Evolutionary conservation across 2,888 invertebrate species (phyloP).

Genomic region (Digitonthophagus gazella): DNA sequence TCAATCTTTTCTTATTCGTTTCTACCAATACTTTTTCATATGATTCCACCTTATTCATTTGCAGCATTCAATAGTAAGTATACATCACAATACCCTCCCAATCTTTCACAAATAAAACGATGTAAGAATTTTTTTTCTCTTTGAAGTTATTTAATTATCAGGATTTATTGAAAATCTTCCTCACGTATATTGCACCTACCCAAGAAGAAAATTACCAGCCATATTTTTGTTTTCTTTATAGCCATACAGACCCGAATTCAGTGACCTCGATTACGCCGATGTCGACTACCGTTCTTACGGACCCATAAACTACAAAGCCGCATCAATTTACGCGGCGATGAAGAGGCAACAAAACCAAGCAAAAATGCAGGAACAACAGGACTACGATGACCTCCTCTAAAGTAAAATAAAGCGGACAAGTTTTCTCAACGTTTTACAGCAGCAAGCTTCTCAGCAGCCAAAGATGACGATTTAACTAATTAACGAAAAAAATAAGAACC

Average conservation of each 20-base stretch:
- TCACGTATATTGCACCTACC: too few relatives aligned
- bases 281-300: slow-evolving; percentile 87
- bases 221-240: slow-evolving; percentile 48
- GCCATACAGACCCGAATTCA: slow-evolving; percentile 76
- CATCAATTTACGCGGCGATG: slow-evolving; percentile 77
- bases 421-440: not conserved
- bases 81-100: too few relatives aligned
- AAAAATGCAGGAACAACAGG: slow-evolving; percentile 43
- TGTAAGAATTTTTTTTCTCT: too few relatives aligned
- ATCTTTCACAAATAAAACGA: too few relatives aligned
- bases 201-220: too few relatives aligned
- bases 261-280: slow-evolving; percentile 86
- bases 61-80: too few relatives aligned
- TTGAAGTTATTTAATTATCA: too few relatives aligned
- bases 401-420: too few relatives aligned
- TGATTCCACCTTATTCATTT: too few relatives aligned
- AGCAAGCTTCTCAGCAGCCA: not conserved
- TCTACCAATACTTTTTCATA: too few relatives aligned
- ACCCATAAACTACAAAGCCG: slow-evolving; percentile 88
- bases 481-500: not conserved
- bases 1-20: too few relatives aligned
- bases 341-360: slow-evolving; percentile 59
- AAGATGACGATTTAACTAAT: not conserved
- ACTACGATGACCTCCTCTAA: slow-evolving; percentile 47
- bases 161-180: too few relatives aligned